Evolutionary conservation across 2,797 vertebrate species (phyloP).

Genomic region (Argentina silus): DNA sequence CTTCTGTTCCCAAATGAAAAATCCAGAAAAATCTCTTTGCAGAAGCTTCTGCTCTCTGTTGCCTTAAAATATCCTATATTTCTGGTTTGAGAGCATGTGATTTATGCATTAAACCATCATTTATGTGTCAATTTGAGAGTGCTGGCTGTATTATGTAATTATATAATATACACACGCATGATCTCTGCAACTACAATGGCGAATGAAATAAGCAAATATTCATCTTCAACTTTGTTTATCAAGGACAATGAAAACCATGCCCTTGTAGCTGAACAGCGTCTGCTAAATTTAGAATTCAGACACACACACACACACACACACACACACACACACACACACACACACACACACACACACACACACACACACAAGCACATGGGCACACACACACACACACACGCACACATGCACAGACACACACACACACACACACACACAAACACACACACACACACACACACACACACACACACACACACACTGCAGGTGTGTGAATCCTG

Average conservation of each 20-base stretch:
- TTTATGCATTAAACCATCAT: too few relatives aligned
- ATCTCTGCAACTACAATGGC: not conserved
- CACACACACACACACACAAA: not conserved
- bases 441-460: not conserved
- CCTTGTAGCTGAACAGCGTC: not conserved
- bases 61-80: too few relatives aligned
- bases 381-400: constrained; percentile 18
- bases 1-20: too few relatives aligned
- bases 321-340: constrained; percentile 17
- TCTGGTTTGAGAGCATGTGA: too few relatives aligned
- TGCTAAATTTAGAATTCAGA: not conserved
- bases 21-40: too few relatives aligned
- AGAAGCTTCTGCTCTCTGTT: too few relatives aligned
- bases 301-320: constrained; percentile 21
- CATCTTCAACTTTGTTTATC: constrained; percentile 27
- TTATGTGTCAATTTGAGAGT: too few relatives aligned
- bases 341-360: not conserved
- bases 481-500: constrained; percentile 45
- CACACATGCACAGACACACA: constrained; percentile 17
- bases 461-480: not conserved
- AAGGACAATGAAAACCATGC: constrained; percentile 26
- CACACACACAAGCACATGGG: constrained; percentile 16
- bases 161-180: not conserved
- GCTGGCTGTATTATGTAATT: too few relatives aligned
- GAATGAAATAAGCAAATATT: not conserved